Evolutionary conservation across 2,113 vertebrate species (phyloP).

Genomic region (Neodon shergylaensis): DNA sequence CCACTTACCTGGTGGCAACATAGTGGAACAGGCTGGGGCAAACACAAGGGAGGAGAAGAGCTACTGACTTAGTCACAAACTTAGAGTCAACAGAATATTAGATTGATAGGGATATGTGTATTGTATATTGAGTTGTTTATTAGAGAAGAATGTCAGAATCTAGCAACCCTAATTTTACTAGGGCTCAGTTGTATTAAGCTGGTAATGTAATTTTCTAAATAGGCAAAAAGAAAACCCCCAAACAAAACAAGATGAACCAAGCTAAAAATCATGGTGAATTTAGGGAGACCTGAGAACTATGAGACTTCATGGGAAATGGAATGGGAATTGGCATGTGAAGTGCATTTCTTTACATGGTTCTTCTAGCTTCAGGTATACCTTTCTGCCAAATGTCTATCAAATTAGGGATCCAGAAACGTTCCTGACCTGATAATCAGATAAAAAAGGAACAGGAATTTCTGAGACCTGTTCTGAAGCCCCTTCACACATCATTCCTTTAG

Average conservation of each 20-base stretch:
- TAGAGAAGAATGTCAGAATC: conserved; percentile 44
- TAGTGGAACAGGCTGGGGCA: conserved; percentile 10
- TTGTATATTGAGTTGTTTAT: conserved; percentile 32
- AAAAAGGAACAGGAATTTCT: conserved; percentile 54
- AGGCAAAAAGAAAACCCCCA: neutral
- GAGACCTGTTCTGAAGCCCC: neutral
- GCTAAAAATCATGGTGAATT: conserved; percentile 52
- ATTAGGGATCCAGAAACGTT: neutral
- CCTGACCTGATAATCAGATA: conserved; percentile 21
- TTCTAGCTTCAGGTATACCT: neutral
- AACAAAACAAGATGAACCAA: neutral
- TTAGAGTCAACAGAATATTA: conserved; percentile 27
- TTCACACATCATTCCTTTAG: neutral
- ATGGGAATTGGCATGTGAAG: conserved; percentile 5
- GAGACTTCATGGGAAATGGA: conserved; percentile 22
- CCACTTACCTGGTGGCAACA: conserved; percentile 35
- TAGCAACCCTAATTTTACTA: conserved; percentile 21
- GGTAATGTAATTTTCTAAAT: conserved; percentile 48
- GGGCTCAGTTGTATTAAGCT: conserved; percentile 30
- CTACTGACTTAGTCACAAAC: conserved; percentile 57
- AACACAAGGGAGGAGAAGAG: conserved; percentile 49
- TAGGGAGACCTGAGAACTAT: neutral
- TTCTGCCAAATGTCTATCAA: neutral
- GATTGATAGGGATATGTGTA: conserved; percentile 29
- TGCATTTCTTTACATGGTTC: conserved; percentile 47